Percentiles rank a stretch among this genome's conserved stretches.
phyloP scores from a whole-genome alignment of 64 coral and sea anemone genomes.

The Actinia equina region DNA sequence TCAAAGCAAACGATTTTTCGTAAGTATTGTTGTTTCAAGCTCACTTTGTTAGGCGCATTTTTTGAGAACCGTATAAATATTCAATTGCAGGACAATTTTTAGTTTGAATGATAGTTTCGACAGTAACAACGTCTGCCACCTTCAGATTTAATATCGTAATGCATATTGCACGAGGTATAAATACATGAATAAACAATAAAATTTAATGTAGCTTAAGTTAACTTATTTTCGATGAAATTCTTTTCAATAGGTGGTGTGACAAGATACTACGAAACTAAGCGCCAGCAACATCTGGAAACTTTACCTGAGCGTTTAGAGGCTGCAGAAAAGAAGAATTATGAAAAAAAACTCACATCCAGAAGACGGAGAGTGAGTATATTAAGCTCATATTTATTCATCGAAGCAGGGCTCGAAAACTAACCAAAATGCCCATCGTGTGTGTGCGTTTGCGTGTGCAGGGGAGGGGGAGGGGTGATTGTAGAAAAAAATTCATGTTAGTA shows the following conservation, averaged over 20 bases:
- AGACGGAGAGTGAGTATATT: conserved; percentile 24
- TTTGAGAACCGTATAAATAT: not conserved
- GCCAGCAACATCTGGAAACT: conserved; percentile 25
- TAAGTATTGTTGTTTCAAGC: not conserved
- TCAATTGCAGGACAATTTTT: no score
- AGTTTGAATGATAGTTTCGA: no score
- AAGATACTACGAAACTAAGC: conserved; percentile 39
- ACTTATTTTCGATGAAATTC: no score
- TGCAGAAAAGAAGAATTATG: conserved; percentile 13
- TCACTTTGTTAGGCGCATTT: not conserved
- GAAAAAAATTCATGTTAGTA: not conserved
- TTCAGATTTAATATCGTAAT: no score
- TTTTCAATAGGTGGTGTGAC: conserved; percentile 12
- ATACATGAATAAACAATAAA: no score
- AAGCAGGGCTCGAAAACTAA: not conserved
- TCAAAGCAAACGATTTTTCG: not conserved
- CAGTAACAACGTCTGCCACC: no score
- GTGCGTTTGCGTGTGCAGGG: not conserved
- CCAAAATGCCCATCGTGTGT: not conserved
- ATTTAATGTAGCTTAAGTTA: no score
- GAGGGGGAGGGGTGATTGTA: not conserved
- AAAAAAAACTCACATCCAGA: conserved; percentile 29
- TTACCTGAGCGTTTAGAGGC: conserved; percentile 8
- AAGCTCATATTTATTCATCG: not conserved
- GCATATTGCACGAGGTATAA: no score